These are phyloP conservation scores for Eptatretus atami DNA, from an alignment of 2,797 vertebrate species.

Conservation along the genomic window DNA sequence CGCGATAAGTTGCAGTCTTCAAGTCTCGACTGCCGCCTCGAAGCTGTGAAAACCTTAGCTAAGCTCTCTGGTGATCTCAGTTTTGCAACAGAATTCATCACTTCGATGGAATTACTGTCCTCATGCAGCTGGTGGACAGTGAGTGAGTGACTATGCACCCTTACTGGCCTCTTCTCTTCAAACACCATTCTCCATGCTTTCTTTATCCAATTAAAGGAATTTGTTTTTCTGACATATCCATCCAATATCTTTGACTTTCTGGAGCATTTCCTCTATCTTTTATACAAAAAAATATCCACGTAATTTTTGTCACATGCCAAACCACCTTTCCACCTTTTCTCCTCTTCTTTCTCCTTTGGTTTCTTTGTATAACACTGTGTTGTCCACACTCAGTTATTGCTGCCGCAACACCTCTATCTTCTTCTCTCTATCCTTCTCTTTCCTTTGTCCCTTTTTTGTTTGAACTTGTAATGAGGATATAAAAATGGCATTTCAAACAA, in stretches of 20 bases:
- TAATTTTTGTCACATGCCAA: slow-evolving; percentile 6
- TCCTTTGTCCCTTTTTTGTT: slow-evolving; percentile 17
- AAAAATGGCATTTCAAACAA: too few species aligned
- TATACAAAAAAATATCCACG: background rate
- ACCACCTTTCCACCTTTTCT: slow-evolving; percentile 9
- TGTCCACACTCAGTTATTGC: slow-evolving; percentile 9
- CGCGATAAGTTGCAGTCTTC: slow-evolving; percentile 73
- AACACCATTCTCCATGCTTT: slow-evolving; percentile 4
- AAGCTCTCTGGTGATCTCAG: slow-evolving; percentile 64
- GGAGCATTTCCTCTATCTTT: slow-evolving; percentile 10
- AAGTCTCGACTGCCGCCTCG: slow-evolving; percentile 95
- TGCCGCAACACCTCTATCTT: slow-evolving; percentile 3
- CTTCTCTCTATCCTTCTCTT: slow-evolving; percentile 17
- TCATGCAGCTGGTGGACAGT: slow-evolving; percentile 80
- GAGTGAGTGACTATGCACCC: slow-evolving; percentile 1
- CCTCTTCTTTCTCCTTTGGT: slow-evolving; percentile 9
- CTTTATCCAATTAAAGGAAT: slow-evolving; percentile 8
- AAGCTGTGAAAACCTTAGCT: slow-evolving; percentile 69
- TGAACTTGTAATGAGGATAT: slow-evolving; percentile 13
- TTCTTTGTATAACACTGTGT: background rate
- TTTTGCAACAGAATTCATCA: slow-evolving; percentile 91
- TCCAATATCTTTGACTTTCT: slow-evolving; percentile 9
- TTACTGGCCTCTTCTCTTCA: slow-evolving; percentile 11
- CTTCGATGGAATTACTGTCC: slow-evolving; percentile 73
- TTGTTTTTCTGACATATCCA: background rate